phyloP scores from a whole-genome alignment of 2,888 invertebrate species.

The Arctia plantaginis region DNA sequence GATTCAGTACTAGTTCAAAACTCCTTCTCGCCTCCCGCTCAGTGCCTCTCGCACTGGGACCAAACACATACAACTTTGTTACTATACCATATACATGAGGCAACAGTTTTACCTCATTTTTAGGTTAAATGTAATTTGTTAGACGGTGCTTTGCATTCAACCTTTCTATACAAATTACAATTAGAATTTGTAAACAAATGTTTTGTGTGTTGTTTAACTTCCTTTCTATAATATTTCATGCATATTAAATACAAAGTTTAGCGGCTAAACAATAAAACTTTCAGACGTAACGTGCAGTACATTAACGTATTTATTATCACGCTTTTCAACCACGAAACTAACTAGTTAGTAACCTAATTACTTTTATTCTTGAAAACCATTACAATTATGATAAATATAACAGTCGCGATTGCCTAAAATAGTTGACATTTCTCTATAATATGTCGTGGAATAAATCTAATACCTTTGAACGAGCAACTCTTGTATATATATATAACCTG shows the following conservation, averaged over 20 bases:
- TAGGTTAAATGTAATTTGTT: conserved; percentile 46
- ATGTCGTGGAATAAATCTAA: not conserved
- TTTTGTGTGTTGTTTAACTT: conserved; percentile 19
- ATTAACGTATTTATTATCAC: not conserved
- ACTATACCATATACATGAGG: conserved; percentile 31
- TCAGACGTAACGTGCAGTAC: not conserved
- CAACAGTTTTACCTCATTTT: conserved; percentile 48
- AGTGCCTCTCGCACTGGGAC: conserved; percentile 3
- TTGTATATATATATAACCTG: too few species aligned
- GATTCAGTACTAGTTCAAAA: not conserved
- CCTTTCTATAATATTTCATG: conserved; percentile 15
- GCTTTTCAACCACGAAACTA: not conserved
- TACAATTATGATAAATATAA: not conserved
- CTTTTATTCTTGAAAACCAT: conserved; percentile 5
- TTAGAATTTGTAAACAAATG: conserved; percentile 15
- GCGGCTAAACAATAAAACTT: not conserved
- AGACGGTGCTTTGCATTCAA: conserved; percentile 12
- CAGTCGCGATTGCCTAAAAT: not conserved
- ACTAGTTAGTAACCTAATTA: not conserved
- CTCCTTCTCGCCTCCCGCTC: not conserved
- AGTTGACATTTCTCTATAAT: not conserved
- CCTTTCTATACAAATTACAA: conserved; percentile 21
- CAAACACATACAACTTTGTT: conserved; percentile 39
- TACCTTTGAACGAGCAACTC: too few species aligned
- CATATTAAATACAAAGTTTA: conserved; percentile 15